A percentile compares a stretch with the other conserved stretches of the same genome.
Evolutionary conservation across 2,113 vertebrate species (phyloP).

Genomic region (Brachypteracias leptosomus): DNA sequence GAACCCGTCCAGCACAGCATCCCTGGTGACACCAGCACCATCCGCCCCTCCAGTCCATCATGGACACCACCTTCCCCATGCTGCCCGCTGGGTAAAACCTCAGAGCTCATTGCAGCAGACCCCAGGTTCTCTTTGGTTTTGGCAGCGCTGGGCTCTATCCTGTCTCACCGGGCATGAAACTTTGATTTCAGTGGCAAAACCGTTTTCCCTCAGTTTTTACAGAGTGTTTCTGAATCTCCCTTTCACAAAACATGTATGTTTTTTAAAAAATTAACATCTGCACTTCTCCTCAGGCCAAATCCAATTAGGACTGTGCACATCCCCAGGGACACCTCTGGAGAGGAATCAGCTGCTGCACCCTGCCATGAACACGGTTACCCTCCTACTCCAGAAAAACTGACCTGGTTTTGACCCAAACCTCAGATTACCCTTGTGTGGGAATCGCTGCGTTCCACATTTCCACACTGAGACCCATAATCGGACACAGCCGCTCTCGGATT

Average conservation of each 20-base stretch:
- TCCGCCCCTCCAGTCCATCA: not conserved
- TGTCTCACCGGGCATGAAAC: not conserved
- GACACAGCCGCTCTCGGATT: constrained; percentile 20
- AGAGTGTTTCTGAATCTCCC: not conserved
- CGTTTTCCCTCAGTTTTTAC: not conserved
- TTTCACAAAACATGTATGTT: not conserved
- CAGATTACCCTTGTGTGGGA: constrained; percentile 29
- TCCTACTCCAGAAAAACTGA: constrained; percentile 43
- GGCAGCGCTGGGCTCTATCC: not conserved
- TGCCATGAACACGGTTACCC: constrained; percentile 29
- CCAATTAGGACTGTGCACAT: constrained; percentile 10
- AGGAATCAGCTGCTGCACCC: not conserved
- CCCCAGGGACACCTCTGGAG: not conserved
- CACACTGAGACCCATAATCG: not conserved
- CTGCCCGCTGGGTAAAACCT: not conserved
- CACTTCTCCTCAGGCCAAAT: constrained; percentile 19
- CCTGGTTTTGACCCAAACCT: constrained; percentile 62
- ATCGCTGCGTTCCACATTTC: not conserved
- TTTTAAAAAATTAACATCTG: constrained; percentile 6
- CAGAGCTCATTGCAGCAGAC: not conserved
- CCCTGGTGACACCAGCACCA: not conserved
- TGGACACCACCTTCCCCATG: not conserved
- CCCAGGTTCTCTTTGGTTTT: not conserved
- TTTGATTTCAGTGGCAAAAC: not conserved
- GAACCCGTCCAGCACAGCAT: not conserved